phyloP scores from a whole-genome alignment of 2,888 invertebrate genomes.

The Drosophila imparisetae region DNA sequence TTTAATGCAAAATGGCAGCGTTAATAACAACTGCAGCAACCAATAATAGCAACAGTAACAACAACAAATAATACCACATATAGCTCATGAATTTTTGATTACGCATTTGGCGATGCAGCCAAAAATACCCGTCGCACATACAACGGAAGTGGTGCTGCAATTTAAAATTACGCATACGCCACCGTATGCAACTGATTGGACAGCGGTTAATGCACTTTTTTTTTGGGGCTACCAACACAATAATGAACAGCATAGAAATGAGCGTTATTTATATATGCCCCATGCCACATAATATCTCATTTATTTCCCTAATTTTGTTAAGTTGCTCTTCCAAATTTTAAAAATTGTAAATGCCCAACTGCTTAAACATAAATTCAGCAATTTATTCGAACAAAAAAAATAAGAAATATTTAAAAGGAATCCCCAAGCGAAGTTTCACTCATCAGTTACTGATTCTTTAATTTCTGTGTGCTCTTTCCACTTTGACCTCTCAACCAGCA shows the following conservation, averaged over 20 bases:
- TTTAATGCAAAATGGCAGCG: constrained; percentile 39
- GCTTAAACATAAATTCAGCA: not conserved
- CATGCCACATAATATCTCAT: not conserved
- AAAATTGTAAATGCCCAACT: not conserved
- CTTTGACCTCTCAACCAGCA: not conserved
- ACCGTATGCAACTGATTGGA: constrained; percentile 68
- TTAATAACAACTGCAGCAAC: constrained; percentile 36
- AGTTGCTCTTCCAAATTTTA: not conserved
- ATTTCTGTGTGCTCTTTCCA: not conserved
- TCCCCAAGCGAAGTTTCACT: not conserved
- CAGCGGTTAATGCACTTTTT: constrained; percentile 62
- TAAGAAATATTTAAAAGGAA: not conserved
- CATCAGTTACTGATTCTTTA: constrained; percentile 24
- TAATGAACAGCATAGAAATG: constrained; percentile 46
- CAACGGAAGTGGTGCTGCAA: constrained; percentile 70
- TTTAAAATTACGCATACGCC: constrained; percentile 74
- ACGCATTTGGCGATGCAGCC: constrained; percentile 71
- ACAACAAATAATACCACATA: constrained; percentile 37
- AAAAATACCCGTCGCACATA: constrained; percentile 46
- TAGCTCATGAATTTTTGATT: constrained; percentile 77
- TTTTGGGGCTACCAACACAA: constrained; percentile 26
- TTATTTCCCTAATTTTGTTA: not conserved
- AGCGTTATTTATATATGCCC: constrained; percentile 26
- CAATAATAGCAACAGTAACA: constrained; percentile 18
- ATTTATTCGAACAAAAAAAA: not conserved